Base-by-base conservation (phyloP, 2,797 vertebrate species). In the Pelochelys cantorii region DNA sequence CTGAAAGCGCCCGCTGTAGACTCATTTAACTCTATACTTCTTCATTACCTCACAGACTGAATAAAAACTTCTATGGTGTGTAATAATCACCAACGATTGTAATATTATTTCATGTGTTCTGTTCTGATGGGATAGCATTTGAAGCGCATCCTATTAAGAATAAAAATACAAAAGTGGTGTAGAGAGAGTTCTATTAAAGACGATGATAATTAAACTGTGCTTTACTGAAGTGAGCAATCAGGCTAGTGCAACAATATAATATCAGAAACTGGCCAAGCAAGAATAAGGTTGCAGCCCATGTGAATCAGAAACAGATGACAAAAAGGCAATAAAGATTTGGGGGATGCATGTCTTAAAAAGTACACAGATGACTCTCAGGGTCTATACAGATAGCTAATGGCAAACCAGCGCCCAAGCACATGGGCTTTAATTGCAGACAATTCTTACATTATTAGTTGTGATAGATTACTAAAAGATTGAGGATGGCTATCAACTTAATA, bases 211-310 rank as follows among this genome's bases (percentile, higher is more conserved):
- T 20, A 55, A 68, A 79, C 5, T 59, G 37, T 52, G 59, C n/a
- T 2, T 7, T 23, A 57, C 29, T 1, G 59, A 80, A 62, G 48
- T n/a, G 27, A 86, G 37, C 31, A 68, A 27, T 59, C 59, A 48
- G 54, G 17, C 5, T 42, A 48, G 37, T 37, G 18, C 42, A 27
- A 23, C 37, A 75, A 27, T 18, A 22, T 17, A 1, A 0, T 2
- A 52, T 34, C 53, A 81, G 62, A 81, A 83, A 54, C 83, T 60
- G 65, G 65, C 29, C 11, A 54, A 53, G 11, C 52, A 52, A 68
- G 60, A 75, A 23, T n/a, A 71, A 52, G 22, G 27, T 65, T 60
- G 53, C 23, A 62, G 34, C 56, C 85, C 71, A 12, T 54, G 52
- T 48, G 74, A 71, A 81, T 56, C 34, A 77, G 65, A 68, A 48